A percentile compares a stretch with the other conserved stretches of the same genome.
Conservation (phyloP, 2,797 vertebrate species). For the Anguilla obscura region DNA sequence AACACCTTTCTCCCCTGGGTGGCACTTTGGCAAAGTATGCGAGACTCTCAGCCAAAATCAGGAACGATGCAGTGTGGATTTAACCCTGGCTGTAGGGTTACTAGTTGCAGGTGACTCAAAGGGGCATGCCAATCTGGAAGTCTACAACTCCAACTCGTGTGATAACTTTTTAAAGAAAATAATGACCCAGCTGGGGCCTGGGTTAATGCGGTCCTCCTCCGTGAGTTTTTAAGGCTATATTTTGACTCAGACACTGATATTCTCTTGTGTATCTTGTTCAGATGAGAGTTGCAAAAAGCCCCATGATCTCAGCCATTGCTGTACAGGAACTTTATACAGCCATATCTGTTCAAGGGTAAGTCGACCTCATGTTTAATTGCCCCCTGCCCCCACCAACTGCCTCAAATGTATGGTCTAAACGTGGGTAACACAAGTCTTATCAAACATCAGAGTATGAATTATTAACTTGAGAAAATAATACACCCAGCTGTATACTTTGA, state of each 20-base stretch:
- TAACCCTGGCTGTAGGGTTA: neutral
- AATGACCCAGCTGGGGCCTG: neutral
- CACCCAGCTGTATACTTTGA: slow-evolving; percentile 27
- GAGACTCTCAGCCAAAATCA: neutral
- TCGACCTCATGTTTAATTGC: slow-evolving; percentile 8
- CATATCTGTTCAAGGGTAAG: slow-evolving; percentile 17
- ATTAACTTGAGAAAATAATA: slow-evolving; percentile 34
- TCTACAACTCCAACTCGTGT: neutral
- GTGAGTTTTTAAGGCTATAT: neutral
- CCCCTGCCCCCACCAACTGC: neutral
- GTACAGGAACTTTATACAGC: slow-evolving; percentile 14
- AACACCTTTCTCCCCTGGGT: neutral
- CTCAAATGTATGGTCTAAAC: slow-evolving; percentile 25
- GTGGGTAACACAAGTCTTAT: slow-evolving; percentile 28
- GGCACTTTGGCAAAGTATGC: neutral
- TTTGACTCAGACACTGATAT: neutral
- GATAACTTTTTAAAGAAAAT: neutral
- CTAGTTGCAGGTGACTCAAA: too few relatives aligned
- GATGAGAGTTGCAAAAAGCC: neutral
- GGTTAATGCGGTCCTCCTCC: neutral
- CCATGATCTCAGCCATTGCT: neutral
- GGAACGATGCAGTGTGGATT: neutral
- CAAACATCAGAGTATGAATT: slow-evolving; percentile 28
- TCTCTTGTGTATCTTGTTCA: neutral
- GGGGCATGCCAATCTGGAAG: neutral